A percentile compares a stretch with the other conserved stretches of the same genome.
Conservation (phyloP, 1,140 invertebrate genomes). For the Hyposmocoma kahamanoa region DNA sequence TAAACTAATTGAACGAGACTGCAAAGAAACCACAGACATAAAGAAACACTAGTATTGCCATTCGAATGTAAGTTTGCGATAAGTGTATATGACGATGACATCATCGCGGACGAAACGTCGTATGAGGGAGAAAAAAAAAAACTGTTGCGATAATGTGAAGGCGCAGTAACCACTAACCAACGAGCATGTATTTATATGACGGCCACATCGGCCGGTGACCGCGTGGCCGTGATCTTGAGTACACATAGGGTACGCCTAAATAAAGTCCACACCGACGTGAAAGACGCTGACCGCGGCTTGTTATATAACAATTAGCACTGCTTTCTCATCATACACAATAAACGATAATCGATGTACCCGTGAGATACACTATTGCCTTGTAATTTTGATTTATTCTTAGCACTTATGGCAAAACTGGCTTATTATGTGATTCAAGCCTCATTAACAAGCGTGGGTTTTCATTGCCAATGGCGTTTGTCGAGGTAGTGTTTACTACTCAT, state of each 20-base stretch:
- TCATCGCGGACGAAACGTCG: conserved; percentile 28
- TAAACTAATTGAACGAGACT: conserved; percentile 12
- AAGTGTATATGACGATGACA: conserved; percentile 33
- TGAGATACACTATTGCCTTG: background rate
- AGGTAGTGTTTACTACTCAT: background rate
- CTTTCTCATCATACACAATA: background rate
- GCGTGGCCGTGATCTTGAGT: conserved; percentile 58
- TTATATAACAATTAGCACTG: too few relatives aligned
- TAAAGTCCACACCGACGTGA: too few relatives aligned
- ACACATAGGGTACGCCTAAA: too few relatives aligned
- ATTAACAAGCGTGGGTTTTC: conserved; percentile 17
- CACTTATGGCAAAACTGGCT: conserved; percentile 13
- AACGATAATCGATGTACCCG: background rate
- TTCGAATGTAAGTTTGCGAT: conserved; percentile 17
- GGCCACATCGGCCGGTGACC: conserved; percentile 42
- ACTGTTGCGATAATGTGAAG: background rate
- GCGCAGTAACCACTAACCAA: background rate
- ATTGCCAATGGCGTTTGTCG: conserved; percentile 9
- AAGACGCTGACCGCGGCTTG: too few relatives aligned
- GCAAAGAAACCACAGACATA: too few relatives aligned
- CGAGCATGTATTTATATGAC: conserved; percentile 6
- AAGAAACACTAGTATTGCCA: too few relatives aligned
- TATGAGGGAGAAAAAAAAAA: conserved; percentile 31
- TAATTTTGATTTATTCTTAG: conserved; percentile 20
- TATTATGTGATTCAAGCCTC: conserved; percentile 20